Percentiles rank a stretch among this genome's conserved stretches.
phyloP scores from a whole-genome alignment of 2,113 vertebrate species.

The Octodon degus region DNA sequence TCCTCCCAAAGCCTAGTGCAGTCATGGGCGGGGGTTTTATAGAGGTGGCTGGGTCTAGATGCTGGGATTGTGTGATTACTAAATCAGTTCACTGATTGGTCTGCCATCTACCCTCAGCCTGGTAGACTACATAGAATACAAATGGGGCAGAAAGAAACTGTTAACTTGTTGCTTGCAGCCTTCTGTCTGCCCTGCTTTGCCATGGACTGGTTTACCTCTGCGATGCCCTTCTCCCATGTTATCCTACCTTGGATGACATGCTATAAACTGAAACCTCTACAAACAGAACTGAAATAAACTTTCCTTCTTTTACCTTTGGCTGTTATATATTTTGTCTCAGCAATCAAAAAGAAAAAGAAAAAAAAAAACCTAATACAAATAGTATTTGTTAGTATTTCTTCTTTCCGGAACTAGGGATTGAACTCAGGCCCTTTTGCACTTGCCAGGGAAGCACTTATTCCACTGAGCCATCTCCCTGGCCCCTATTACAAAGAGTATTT shows the following conservation, averaged over 20 bases:
- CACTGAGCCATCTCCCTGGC: too few species aligned
- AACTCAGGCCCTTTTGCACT: too few species aligned
- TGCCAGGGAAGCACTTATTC: too few species aligned
- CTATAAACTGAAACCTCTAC: background rate
- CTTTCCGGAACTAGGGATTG: too few species aligned
- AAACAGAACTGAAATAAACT: background rate
- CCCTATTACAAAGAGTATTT: background rate
- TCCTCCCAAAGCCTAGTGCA: background rate
- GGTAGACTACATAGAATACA: background rate
- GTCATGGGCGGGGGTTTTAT: background rate
- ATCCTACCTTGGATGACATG: background rate
- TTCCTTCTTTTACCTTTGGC: background rate
- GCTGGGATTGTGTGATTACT: background rate
- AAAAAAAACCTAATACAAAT: background rate
- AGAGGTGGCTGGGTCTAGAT: background rate
- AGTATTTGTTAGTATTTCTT: too few species aligned
- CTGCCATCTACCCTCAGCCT: background rate
- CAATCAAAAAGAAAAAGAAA: background rate
- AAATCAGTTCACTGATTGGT: background rate
- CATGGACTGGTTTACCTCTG: background rate
- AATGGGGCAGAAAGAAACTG: background rate
- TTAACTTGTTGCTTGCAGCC: background rate
- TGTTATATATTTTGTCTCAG: background rate
- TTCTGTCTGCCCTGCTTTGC: background rate
- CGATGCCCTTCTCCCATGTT: background rate